Base-by-base conservation (phyloP, 1,140 invertebrate species). In the Ganaspis sp. region DNA sequence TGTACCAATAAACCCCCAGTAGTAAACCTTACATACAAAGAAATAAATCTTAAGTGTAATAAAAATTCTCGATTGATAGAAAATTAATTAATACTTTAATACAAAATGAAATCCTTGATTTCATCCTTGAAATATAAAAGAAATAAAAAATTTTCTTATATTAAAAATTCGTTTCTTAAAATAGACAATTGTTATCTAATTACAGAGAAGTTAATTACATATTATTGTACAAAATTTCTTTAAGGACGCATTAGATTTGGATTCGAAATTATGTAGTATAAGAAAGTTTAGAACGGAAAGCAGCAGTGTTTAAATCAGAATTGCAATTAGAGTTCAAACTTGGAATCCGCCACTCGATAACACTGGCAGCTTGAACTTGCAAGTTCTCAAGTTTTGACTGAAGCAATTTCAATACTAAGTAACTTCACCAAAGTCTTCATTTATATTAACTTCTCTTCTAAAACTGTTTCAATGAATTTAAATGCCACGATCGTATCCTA, bases 361-460 rank as follows among this genome's bases (percentile, higher is more conserved):
- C 58, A 64, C 58, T 64, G 58, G 58, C 23, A 64, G 58, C 23
- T 64, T 64, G 26, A 64, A 64, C 58, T 64, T 64, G 23, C 26
- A n/a, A 64, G 58, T 64, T 64, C 26, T n/a, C 23, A 64, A 64
- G 58, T 64, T 29, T 64, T 64, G 58, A 64, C 58, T 64, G 23
- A 64, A 64, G 58, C 58, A 64, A 64, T 64, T 64, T 64, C 58
- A 64, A 64, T 64, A 64, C 58, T 64, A 64, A 64, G 58, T 64
- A 29, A 64, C 58, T 64, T 64, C 26, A n/a, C 58, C 26, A 26
- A 29, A 64, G 58, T 64, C 58, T 29, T n/a, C 58, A 34, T 64
- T 64, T 64, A 64, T 64, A 64, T 64, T 64, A 29, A 29, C 26
- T 64, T 64, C 58, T 64, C 45, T 49, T 49, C 23, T 29, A 29